Conservation (phyloP, 1,140 invertebrate genomes). For the Camponotus floridanus region DNA sequence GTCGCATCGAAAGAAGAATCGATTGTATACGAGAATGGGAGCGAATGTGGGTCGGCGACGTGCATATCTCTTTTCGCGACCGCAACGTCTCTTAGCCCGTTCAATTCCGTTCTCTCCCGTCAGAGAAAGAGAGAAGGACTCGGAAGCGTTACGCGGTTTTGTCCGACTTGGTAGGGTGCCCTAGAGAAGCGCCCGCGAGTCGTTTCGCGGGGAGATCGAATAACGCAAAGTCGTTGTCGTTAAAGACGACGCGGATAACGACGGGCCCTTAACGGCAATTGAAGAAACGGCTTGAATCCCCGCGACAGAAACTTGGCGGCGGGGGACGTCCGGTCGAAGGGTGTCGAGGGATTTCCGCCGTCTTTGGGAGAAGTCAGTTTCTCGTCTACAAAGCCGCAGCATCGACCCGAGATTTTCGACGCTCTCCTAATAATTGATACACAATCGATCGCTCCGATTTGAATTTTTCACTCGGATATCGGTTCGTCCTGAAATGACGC, state of each 20-base stretch:
- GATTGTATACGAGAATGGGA: conserved; percentile 55
- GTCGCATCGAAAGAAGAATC: conserved; percentile 52
- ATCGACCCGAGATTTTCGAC: neutral
- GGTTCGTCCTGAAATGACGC: conserved; percentile 47
- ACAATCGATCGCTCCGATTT: conserved; percentile 27
- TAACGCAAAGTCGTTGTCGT: conserved; percentile 61
- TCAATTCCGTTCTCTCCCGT: conserved; percentile 24
- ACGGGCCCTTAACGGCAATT: conserved; percentile 62
- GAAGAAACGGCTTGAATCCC: conserved; percentile 55
- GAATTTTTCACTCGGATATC: conserved; percentile 40
- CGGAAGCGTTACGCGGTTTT: conserved; percentile 12
- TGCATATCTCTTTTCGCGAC: conserved; percentile 43
- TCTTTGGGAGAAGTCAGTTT: conserved; percentile 4
- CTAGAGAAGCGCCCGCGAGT: conserved; percentile 42
- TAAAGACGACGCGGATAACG: conserved; percentile 61
- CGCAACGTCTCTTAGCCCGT: conserved; percentile 33
- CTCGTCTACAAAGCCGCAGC: conserved; percentile 10
- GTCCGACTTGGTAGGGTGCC: conserved; percentile 21
- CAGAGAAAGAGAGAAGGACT: neutral
- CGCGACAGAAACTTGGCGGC: conserved; percentile 34
- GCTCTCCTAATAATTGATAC: conserved; percentile 45
- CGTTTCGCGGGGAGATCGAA: conserved; percentile 56
- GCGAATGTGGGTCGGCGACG: conserved; percentile 36
- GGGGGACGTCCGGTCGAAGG: neutral
- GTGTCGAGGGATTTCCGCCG: conserved; percentile 22